Conservation (phyloP, 2,888 invertebrate genomes). For the Eristalis pertinax region DNA sequence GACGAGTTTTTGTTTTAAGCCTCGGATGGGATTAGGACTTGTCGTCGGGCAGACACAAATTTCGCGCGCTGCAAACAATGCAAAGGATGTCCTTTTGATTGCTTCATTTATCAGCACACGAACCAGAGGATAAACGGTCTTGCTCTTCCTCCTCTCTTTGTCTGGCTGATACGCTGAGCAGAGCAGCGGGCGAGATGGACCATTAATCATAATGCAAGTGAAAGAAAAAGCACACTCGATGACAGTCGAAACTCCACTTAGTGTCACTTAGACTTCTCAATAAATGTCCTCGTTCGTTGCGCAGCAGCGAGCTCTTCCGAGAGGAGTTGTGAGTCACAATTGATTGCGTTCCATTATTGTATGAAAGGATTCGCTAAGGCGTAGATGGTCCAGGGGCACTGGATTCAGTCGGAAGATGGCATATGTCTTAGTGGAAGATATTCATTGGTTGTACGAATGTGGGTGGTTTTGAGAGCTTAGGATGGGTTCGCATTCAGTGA, state of each 20-base stretch:
- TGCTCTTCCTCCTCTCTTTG: background rate
- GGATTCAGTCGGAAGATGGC: background rate
- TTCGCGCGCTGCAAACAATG: background rate
- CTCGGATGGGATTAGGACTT: background rate
- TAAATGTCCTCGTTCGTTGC: slow-evolving; percentile 51
- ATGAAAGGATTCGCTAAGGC: background rate
- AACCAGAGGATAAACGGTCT: background rate
- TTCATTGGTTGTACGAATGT: background rate
- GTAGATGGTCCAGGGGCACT: background rate
- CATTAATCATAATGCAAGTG: slow-evolving; percentile 63
- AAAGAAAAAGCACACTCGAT: slow-evolving; percentile 24
- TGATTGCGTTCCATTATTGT: slow-evolving; percentile 8
- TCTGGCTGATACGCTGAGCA: background rate
- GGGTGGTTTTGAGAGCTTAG: background rate
- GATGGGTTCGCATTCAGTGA: too few relatives aligned
- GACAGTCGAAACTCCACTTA: slow-evolving; percentile 59
- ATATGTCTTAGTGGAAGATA: background rate
- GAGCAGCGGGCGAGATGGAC: background rate
- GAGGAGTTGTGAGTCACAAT: slow-evolving; percentile 23
- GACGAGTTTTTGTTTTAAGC: background rate
- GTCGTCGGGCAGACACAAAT: background rate
- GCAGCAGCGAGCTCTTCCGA: background rate
- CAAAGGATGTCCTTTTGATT: slow-evolving; percentile 22
- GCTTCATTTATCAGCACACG: slow-evolving; percentile 13
- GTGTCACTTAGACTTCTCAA: slow-evolving; percentile 63